A percentile compares a stretch with the other conserved stretches of the same genome.
Evolutionary conservation across 2,113 vertebrate genomes (phyloP).

Genomic region (Vulpes ferrilata): DNA sequence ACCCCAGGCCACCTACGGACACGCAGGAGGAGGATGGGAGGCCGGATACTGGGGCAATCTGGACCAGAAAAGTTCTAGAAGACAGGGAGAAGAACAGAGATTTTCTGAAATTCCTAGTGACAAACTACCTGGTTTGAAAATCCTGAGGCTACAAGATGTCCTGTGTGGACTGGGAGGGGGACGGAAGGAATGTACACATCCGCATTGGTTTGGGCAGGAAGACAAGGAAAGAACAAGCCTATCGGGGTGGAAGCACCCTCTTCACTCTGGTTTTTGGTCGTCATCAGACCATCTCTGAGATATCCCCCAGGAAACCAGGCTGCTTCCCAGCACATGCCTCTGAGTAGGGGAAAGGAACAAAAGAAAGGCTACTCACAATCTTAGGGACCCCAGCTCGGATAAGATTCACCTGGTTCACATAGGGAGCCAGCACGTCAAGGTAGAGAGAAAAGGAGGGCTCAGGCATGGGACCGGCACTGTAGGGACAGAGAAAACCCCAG

Average conservation of each 20-base stretch:
- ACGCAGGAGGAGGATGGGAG: conserved; percentile 83
- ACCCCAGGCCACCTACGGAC: conserved; percentile 80
- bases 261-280: rapidly evolving
- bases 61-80: conserved; percentile 88
- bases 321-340: background rate
- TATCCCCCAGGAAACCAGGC: background rate
- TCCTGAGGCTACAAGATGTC: background rate
- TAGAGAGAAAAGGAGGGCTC: conserved; percentile 83
- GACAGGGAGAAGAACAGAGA: background rate
- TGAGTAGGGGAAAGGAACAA: rapidly evolving
- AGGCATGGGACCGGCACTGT: background rate
- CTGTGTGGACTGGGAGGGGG: rapidly evolving
- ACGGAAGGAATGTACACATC: rapidly evolving
- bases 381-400: conserved; percentile 85
- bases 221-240: background rate
- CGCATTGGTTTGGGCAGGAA: background rate
- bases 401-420: conserved; percentile 89
- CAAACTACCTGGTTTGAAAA: rapidly evolving
- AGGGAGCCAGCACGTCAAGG: conserved; percentile 78
- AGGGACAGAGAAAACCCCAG: conserved; percentile 4
- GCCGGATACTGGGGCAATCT: conserved; percentile 78
- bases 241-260: rapidly evolving
- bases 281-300: background rate
- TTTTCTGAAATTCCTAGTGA: background rate
- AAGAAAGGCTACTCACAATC: conserved; percentile 85